phyloP scores from a whole-genome alignment of 2,113 vertebrate genomes.

The Campylomormyrus tamandua region DNA sequence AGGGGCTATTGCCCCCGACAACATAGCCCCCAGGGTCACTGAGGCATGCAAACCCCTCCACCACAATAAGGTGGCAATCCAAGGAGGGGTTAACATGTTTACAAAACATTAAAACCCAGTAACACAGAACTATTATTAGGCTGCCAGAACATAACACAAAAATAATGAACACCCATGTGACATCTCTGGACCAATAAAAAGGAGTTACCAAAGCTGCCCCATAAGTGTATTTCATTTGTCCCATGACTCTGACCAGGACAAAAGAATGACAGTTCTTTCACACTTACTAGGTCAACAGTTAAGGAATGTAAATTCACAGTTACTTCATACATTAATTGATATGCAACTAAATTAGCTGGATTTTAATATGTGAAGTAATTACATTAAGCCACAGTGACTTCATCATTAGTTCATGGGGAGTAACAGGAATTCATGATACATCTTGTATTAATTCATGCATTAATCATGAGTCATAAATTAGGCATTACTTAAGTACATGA shows the following conservation, averaged over 20 bases:
- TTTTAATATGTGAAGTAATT: background rate
- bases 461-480: background rate
- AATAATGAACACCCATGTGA: background rate
- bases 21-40: too few relatives aligned
- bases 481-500: background rate
- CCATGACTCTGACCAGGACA: background rate
- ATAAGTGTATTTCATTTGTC: background rate
- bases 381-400: background rate
- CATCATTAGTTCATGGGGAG: background rate
- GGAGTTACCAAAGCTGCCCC: background rate
- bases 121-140: background rate
- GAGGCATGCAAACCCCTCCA: too few relatives aligned
- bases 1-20: too few relatives aligned
- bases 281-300: background rate
- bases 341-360: background rate
- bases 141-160: background rate
- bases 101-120: background rate
- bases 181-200: background rate
- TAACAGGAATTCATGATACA: background rate
- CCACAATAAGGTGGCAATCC: too few relatives aligned
- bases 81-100: background rate
- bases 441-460: background rate
- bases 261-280: background rate
- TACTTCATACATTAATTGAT: background rate
- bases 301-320: background rate